These are phyloP conservation scores for Melanotaenia boesemani DNA, from an alignment of 2,797 vertebrate genomes.

Conservation along the genomic window DNA sequence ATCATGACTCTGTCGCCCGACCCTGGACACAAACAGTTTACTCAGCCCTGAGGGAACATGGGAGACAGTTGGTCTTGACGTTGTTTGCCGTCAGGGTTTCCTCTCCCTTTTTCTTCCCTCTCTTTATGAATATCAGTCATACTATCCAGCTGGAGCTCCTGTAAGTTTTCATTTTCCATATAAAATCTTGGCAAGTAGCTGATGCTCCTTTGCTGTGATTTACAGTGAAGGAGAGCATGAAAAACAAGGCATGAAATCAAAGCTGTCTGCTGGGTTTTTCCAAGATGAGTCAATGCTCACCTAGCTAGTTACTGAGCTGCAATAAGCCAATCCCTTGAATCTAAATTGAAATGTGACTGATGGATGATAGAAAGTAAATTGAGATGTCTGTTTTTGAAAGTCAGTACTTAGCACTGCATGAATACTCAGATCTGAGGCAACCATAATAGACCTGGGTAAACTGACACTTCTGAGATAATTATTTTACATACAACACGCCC, in stretches of 20 bases:
- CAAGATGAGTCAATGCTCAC: constrained; percentile 24
- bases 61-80: constrained; percentile 72
- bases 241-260: constrained; percentile 53
- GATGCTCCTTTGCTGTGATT: constrained; percentile 44
- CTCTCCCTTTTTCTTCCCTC: constrained; percentile 22
- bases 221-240: constrained; percentile 43
- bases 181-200: constrained; percentile 30
- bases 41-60: constrained; percentile 52
- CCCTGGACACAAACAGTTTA: constrained; percentile 78
- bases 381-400: constrained; percentile 17
- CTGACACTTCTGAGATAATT: neutral
- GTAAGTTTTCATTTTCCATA: constrained; percentile 29
- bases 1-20: constrained; percentile 56
- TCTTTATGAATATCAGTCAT: constrained; percentile 24
- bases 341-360: constrained; percentile 53
- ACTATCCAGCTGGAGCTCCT: constrained; percentile 19
- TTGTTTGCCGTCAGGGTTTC: constrained; percentile 62
- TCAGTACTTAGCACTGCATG: neutral
- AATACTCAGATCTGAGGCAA: neutral
- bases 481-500: neutral
- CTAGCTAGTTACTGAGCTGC: constrained; percentile 28
- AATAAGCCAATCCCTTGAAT: constrained; percentile 45
- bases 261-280: constrained; percentile 24
- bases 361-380: constrained; percentile 36
- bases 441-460: neutral